phyloP scores from a whole-genome alignment of 2,888 invertebrate species.

The Asteroscopus sphinx region DNA sequence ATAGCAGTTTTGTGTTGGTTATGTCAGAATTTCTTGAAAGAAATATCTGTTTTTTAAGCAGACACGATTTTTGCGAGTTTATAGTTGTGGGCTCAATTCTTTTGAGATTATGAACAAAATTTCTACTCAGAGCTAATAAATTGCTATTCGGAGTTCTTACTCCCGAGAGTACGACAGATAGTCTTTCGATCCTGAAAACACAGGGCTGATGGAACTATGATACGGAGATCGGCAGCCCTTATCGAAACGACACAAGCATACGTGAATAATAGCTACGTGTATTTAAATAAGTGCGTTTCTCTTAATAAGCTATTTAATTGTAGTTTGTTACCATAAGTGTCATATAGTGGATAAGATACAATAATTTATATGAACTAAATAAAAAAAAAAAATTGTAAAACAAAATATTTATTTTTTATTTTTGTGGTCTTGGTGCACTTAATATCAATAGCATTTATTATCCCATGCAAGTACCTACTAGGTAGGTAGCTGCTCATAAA shows the following conservation, averaged over 20 bases:
- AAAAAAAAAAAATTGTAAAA: conserved; percentile 26
- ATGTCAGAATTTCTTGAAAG: too few species aligned
- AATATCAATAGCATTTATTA: background rate
- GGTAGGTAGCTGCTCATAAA: too few species aligned
- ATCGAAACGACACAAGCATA: background rate
- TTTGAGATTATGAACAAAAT: too few species aligned
- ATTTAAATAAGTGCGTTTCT: conserved; percentile 7
- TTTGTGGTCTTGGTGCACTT: conserved; percentile 10
- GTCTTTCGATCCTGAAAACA: background rate
- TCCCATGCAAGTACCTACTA: background rate
- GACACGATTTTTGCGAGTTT: too few species aligned
- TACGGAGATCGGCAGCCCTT: background rate
- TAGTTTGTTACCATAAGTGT: conserved; percentile 70
- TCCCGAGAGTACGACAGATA: too few species aligned
- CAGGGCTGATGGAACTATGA: background rate
- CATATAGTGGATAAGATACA: conserved; percentile 69
- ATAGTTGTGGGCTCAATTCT: too few species aligned
- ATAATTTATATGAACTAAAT: conserved; percentile 57
- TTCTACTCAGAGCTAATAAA: too few species aligned
- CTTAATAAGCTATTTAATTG: conserved; percentile 25
- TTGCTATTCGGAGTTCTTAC: too few species aligned
- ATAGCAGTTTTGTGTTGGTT: conserved; percentile 13
- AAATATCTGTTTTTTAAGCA: too few species aligned
- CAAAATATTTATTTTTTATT: conserved; percentile 14
- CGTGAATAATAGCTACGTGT: conserved; percentile 8